Evolutionary conservation across 2,888 invertebrate species (phyloP), one percentile per base, ranked within the genome.

Genomic region (Eurytoma californica): DNA sequence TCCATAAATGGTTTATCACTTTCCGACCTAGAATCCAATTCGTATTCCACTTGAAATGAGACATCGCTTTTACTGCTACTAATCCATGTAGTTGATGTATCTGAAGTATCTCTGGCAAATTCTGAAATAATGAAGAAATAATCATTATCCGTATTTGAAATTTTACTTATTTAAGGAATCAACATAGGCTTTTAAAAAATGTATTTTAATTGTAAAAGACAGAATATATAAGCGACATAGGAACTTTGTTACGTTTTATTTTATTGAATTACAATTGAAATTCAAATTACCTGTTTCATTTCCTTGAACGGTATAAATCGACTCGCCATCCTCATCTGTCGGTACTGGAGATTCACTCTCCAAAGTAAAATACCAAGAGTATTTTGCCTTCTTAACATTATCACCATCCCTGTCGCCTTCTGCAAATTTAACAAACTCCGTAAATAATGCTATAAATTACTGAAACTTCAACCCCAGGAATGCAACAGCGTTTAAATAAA

Each of bases 251-350:
- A n/a, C n/a, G n/a, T n/a, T n/a, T n/a, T n/a, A n/a, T n/a, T n/a
- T n/a, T n/a, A n/a, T n/a, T n/a, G n/a, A n/a, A n/a, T n/a, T n/a
- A n/a, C n/a, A n/a, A n/a, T n/a, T n/a, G n/a, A 70, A 20, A 70
- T 7, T 39, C 68, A 47, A 66, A 73, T 51, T 3, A 94, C 94
- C 94, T 86, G 94, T 94, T 89, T 94, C 94, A 84, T 92, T 92
- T 55, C 91, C 94, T 86, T 94, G 94, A 20, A 94, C 89, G 85
- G 94, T 94, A 84, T 92, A 91, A 9, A 93, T 90, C 47, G 93
- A 94, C 84, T 94, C 94, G 13, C 91, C 90, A 70, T 91, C 91
- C 67, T 91, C 91, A 76, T 90, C 90, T 0, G 84, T 85, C 0
- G 86, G 85, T n/a, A 74, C 58, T 0, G 91, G 90, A 66, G 91